Base-by-base conservation (phyloP, 2,113 vertebrate genomes). In the Oncorhynchus gorbuscha region DNA sequence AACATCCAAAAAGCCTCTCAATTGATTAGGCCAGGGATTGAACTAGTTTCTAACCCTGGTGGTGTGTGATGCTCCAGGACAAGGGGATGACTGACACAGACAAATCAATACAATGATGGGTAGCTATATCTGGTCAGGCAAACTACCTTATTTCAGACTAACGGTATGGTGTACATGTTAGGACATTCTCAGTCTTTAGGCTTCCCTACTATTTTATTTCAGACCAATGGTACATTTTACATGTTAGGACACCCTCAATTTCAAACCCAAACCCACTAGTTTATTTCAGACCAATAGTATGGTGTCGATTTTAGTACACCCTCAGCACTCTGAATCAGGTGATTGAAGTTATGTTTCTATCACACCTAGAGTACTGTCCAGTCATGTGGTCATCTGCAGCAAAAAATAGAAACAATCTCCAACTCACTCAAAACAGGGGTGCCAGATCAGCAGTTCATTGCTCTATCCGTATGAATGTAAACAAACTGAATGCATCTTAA, bases 11-110 rank as follows among this genome's bases (percentile, higher is more conserved):
- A 88, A 89, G 76, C 81, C 87, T 87, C 76, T 80, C 59, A 51
- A 91, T 91, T 93, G 90, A 94, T 92, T 85, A 86, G 81, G 83
- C 88, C 88, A 30, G 26, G 74, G 87, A 92, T 88, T 89, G 89
- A 82, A 90, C 87, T 91, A 89, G 84, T 90, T 89, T 88, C 83
- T 88, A 79, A 84, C 75, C 71, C 80, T 83, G 74, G 83, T 89
- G 84, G 87, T 75, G 73, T 82, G 78, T 84, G 81, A 81, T 87
- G 87, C 91, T 91, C 87, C 83, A 85, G 89, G 88, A 78, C 77
- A 81, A 3, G 58, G 75, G 79, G 79, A 84, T 83, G 86, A 86
- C 78, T 80, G 84, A 89, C 86, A 89, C 58, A 59, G 69, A 79
- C 61, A 79, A 79, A 84, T 90, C 88, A 83, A 88, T 88, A 73